Percentiles rank a stretch among this genome's conserved stretches.
phyloP scores from a whole-genome alignment of 2,113 vertebrate species.

The Cyanoramphus novaezelandiae region DNA sequence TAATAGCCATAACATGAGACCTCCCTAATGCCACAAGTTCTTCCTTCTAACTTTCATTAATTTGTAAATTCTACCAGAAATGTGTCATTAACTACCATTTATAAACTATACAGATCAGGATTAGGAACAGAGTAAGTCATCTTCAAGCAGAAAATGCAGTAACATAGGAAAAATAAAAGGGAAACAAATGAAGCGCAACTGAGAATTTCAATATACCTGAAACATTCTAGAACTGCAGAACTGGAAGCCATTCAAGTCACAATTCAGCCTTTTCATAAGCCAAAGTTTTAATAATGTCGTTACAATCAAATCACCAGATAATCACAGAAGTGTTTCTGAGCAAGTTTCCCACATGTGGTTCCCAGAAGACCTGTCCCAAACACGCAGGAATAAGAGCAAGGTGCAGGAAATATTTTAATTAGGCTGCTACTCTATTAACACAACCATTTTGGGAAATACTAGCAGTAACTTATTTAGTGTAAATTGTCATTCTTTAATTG shows the following conservation, averaged over 20 bases:
- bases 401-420: constrained; percentile 32
- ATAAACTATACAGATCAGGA: not conserved
- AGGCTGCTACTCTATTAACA: not conserved
- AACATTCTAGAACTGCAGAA: not conserved
- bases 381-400: not conserved
- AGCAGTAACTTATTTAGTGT: not conserved
- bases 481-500: not conserved
- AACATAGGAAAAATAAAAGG: accelerated
- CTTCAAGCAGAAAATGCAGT: not conserved
- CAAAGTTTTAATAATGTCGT: not conserved
- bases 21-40: accelerated
- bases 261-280: not conserved
- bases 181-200: not conserved
- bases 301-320: not conserved
- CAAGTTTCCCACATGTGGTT: not conserved
- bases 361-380: constrained; percentile 28
- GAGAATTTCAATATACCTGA: not conserved
- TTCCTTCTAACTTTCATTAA: not conserved
- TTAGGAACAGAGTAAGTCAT: not conserved
- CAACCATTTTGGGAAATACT: not conserved
- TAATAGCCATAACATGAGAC: not conserved
- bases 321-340: not conserved
- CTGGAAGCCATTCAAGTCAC: not conserved
- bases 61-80: not conserved
- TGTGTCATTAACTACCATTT: not conserved